These are phyloP conservation scores for Drosophila pullipes DNA, from an alignment of 2,888 invertebrate species.

Conservation along the genomic window DNA sequence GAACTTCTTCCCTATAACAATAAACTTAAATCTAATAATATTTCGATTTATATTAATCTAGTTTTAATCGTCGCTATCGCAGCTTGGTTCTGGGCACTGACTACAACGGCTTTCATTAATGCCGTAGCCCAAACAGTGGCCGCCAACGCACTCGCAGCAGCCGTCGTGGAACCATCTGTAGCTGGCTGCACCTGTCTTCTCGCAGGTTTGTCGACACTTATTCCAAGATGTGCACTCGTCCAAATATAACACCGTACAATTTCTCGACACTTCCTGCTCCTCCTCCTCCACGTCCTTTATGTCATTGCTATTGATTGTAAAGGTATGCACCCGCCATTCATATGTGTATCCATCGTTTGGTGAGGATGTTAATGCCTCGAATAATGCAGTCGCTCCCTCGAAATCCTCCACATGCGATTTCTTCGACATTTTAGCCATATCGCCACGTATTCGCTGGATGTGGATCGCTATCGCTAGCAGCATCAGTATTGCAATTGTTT, in stretches of 20 bases:
- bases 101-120: conserved; percentile 92
- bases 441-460: conserved; percentile 19
- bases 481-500: conserved; percentile 15
- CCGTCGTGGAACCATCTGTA: conserved; percentile 91
- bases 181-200: conserved; percentile 71
- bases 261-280: conserved; percentile 86
- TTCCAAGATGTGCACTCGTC: conserved; percentile 95
- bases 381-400: conserved; percentile 93
- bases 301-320: conserved; percentile 90
- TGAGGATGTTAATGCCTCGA: conserved; percentile 91
- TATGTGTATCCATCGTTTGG: conserved; percentile 89
- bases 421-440: conserved; percentile 86
- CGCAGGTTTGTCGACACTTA: conserved; percentile 94
- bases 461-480: conserved; percentile 16
- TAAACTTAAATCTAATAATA: conserved; percentile 9
- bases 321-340: conserved; percentile 93
- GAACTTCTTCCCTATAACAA: conserved; percentile 12
- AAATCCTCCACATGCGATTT: conserved; percentile 95
- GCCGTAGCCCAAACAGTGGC: conserved; percentile 94
- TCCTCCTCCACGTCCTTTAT: conserved; percentile 86
- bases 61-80: conserved; percentile 86
- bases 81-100: conserved; percentile 88
- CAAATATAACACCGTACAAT: conserved; percentile 96
- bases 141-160: conserved; percentile 96
- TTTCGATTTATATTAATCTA: not conserved